phyloP scores from a whole-genome alignment of 2,797 vertebrate genomes.

The Crenichthys baileyi region DNA sequence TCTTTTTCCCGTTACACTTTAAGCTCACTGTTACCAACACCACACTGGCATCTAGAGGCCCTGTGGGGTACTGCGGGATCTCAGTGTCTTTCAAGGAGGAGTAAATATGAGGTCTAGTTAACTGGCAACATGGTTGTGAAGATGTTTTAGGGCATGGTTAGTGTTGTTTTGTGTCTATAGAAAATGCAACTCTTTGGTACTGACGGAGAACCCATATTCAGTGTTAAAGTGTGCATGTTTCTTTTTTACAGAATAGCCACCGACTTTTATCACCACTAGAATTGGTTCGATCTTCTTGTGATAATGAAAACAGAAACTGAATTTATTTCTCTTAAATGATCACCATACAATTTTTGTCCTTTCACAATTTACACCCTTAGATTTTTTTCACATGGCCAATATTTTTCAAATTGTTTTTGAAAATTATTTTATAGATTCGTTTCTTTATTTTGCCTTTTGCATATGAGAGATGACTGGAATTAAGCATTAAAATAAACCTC shows the following conservation, averaged over 20 bases:
- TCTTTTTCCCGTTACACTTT: neutral
- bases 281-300: no score
- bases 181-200: constrained; percentile 40
- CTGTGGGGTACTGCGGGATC: constrained; percentile 34
- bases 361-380: neutral
- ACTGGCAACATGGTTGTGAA: constrained; percentile 45
- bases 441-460: neutral
- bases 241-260: neutral
- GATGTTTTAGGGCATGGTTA: constrained; percentile 50
- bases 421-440: neutral
- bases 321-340: neutral
- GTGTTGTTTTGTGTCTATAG: constrained; percentile 57
- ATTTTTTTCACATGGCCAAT: neutral
- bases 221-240: neutral
- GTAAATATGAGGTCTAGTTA: constrained; percentile 70
- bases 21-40: constrained; percentile 59
- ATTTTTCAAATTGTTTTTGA: neutral
- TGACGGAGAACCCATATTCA: neutral
- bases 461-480: neutral
- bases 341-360: neutral
- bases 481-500: neutral
- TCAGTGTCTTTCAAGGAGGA: neutral
- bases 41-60: constrained; percentile 80
- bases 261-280: neutral
- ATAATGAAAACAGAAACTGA: neutral